Conservation (phyloP, 2,113 vertebrate genomes). For the Alectura lathami region DNA sequence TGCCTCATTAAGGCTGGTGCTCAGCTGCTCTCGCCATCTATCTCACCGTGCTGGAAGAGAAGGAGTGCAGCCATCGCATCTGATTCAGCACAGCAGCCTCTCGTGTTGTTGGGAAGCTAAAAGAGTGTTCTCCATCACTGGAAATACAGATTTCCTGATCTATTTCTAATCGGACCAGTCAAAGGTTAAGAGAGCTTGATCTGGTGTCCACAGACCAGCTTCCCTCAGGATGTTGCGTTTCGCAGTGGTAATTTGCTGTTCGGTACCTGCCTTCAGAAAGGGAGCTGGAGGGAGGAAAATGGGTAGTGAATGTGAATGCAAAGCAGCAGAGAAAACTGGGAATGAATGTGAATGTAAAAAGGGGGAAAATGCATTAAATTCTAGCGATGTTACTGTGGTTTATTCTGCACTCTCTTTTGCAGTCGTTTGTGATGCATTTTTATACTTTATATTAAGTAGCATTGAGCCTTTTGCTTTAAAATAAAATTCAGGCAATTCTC, state of each 20-base stretch:
- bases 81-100: background rate
- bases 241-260: background rate
- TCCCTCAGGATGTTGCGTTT: background rate
- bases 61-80: background rate
- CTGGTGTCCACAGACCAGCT: background rate
- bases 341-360: background rate
- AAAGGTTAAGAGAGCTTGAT: background rate
- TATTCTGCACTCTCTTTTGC: conserved; percentile 9
- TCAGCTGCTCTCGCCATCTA: background rate
- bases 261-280: background rate
- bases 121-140: background rate
- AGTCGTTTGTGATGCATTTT: background rate
- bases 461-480: conserved; percentile 5
- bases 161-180: background rate
- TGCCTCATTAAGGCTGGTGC: conserved; percentile 24
- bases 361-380: background rate
- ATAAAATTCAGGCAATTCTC: background rate
- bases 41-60: background rate
- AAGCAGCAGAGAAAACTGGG: background rate
- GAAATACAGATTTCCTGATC: background rate
- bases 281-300: background rate
- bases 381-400: background rate
- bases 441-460: background rate
- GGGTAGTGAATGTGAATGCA: background rate
- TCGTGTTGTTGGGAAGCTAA: background rate